These are phyloP conservation scores for Gymnobelideus leadbeateri DNA, from an alignment of 2,113 vertebrate genomes.

Conservation along the genomic window DNA sequence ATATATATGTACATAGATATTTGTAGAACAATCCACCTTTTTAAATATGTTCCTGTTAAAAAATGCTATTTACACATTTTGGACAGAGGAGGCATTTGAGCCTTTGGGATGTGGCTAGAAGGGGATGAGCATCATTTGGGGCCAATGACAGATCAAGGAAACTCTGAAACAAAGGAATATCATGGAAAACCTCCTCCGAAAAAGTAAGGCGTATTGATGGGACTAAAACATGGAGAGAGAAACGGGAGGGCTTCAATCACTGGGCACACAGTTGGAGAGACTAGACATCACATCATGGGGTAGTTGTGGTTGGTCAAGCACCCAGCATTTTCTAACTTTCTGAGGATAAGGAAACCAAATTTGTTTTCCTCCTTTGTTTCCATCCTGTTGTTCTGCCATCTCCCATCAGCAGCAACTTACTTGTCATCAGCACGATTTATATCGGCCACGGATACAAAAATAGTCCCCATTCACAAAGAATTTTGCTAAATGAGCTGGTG, in stretches of 20 bases:
- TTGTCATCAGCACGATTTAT: neutral
- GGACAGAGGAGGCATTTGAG: slow-evolving; percentile 74
- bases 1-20: slow-evolving; percentile 76
- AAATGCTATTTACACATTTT: slow-evolving; percentile 78
- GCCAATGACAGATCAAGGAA: neutral
- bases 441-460: neutral
- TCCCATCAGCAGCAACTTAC: neutral
- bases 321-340: slow-evolving; percentile 9
- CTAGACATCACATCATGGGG: slow-evolving; percentile 11
- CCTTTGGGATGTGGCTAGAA: slow-evolving; percentile 65
- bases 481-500: slow-evolving; percentile 40
- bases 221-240: slow-evolving; percentile 28
- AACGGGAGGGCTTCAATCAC: slow-evolving; percentile 48
- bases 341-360: neutral
- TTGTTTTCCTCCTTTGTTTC: neutral
- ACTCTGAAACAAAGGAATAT: slow-evolving; percentile 52
- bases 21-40: slow-evolving; percentile 75
- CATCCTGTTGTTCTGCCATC: neutral
- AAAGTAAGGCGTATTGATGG: slow-evolving; percentile 27
- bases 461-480: neutral
- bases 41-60: slow-evolving; percentile 72
- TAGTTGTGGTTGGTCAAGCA: slow-evolving; percentile 17
- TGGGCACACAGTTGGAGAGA: slow-evolving; percentile 43
- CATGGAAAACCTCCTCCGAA: slow-evolving; percentile 53
- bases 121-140: slow-evolving; percentile 18